phyloP scores from a whole-genome alignment of 2,797 vertebrate genomes.

The Siniperca undulata region DNA sequence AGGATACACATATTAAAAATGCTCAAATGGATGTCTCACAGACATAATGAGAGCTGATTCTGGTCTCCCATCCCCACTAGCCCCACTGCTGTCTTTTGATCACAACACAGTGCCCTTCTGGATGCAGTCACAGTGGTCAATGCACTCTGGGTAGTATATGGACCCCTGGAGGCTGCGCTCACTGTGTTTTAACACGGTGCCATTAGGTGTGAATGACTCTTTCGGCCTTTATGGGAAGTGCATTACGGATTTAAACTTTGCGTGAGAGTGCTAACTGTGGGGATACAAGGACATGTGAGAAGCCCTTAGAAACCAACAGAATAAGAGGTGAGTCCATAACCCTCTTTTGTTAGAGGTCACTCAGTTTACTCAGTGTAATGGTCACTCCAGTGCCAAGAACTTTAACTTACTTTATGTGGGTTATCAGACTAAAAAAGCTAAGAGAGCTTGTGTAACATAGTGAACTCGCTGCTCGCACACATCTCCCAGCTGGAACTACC shows the following conservation, averaged over 20 bases:
- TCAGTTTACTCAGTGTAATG: slow-evolving; percentile 48
- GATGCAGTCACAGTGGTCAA: slow-evolving; percentile 87
- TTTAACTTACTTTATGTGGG: not conserved
- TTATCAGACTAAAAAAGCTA: no score
- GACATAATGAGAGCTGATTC: slow-evolving; percentile 93
- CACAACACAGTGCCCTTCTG: slow-evolving; percentile 87
- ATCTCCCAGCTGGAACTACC: no score
- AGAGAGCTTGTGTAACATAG: no score
- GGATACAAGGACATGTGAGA: slow-evolving; percentile 61
- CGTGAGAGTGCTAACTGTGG: slow-evolving; percentile 56
- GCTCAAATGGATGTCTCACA: slow-evolving; percentile 95
- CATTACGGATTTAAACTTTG: slow-evolving; percentile 81
- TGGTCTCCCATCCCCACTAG: slow-evolving; percentile 70
- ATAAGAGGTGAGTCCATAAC: slow-evolving; percentile 62
- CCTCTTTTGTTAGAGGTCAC: slow-evolving; percentile 43
- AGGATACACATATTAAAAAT: slow-evolving; percentile 99
- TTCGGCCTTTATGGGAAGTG: slow-evolving; percentile 93
- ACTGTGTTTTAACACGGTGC: slow-evolving; percentile 87
- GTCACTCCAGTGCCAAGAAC: slow-evolving; percentile 46
- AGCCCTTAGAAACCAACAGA: slow-evolving; percentile 50
- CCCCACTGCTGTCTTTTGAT: slow-evolving; percentile 89
- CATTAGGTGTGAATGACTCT: slow-evolving; percentile 94
- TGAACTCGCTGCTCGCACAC: no score
- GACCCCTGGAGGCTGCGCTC: slow-evolving; percentile 88
- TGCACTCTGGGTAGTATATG: slow-evolving; percentile 90